A percentile compares a stretch with the other conserved stretches of the same genome.
These are phyloP conservation scores for Threskiornis aethiopicus DNA, from an alignment of 2,797 vertebrate species.

Conservation along the genomic window DNA sequence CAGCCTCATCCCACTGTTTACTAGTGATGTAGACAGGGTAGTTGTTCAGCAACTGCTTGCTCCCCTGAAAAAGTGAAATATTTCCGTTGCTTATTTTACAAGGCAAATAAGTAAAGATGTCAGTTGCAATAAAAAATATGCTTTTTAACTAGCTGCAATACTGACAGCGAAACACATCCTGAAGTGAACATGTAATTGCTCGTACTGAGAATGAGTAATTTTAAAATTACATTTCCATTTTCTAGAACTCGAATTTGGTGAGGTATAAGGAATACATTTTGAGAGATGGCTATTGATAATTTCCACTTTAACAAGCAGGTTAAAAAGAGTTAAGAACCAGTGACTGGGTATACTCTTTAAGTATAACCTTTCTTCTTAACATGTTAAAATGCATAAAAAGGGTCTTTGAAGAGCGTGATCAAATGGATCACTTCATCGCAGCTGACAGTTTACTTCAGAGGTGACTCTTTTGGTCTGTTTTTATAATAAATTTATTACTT, in stretches of 20 bases:
- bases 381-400: conserved; percentile 71
- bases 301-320: conserved; percentile 68
- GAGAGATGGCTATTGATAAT: conserved; percentile 72
- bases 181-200: conserved; percentile 55
- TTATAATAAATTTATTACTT: conserved; percentile 50
- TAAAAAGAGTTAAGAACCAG: conserved; percentile 73
- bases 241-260: conserved; percentile 57
- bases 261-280: conserved; percentile 62
- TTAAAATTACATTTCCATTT: conserved; percentile 74
- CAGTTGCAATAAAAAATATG: conserved; percentile 51
- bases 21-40: conserved; percentile 98
- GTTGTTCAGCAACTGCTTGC: conserved; percentile 97
- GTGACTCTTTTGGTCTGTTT: conserved; percentile 60
- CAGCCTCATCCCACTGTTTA: conserved; percentile 99
- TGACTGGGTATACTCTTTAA: conserved; percentile 70
- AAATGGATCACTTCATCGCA: conserved; percentile 65
- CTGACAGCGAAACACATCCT: conserved; percentile 44
- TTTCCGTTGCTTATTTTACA: conserved; percentile 48
- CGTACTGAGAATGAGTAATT: conserved; percentile 59
- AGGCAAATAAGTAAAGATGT: conserved; percentile 24
- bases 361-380: conserved; percentile 66
- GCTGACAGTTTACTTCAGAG: conserved; percentile 60
- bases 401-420: conserved; percentile 74
- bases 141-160: conserved; percentile 9
- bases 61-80: conserved; percentile 84